These are phyloP conservation scores for Eurosta solidaginis DNA, from an alignment of 1,140 invertebrate species.

Conservation along the genomic window DNA sequence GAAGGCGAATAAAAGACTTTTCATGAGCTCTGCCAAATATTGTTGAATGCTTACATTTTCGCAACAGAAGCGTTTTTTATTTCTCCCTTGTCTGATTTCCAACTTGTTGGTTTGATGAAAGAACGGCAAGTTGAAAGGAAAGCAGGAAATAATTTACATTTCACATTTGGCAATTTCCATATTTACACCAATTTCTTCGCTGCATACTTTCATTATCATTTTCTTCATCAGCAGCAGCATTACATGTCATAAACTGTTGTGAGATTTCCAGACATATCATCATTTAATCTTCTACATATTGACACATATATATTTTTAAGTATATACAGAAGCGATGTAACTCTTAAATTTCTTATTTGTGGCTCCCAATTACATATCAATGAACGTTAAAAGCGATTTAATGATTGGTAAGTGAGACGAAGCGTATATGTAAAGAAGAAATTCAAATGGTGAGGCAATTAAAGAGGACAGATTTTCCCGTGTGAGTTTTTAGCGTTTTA, in stretches of 20 bases:
- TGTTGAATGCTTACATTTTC: background rate
- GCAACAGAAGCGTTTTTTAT: background rate
- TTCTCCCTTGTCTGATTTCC: background rate
- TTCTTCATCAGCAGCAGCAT: background rate
- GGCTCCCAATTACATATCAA: no score
- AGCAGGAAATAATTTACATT: conserved; percentile 24
- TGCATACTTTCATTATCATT: background rate
- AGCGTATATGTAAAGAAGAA: no score
- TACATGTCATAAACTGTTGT: background rate
- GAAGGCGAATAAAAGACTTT: background rate
- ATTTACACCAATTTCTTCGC: conserved; percentile 8
- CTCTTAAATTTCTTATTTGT: no score
- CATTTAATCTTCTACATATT: background rate
- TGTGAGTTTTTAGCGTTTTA: no score
- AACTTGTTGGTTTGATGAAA: conserved; percentile 5
- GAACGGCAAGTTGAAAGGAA: conserved; percentile 12
- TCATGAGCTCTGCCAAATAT: background rate
- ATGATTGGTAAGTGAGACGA: no score
- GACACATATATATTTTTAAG: background rate
- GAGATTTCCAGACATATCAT: background rate
- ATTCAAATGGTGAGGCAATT: no score
- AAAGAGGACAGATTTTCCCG: no score
- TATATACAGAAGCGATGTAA: no score
- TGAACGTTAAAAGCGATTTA: no score
- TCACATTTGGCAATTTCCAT: conserved; percentile 26